These are phyloP conservation scores for Omphaloscelis lunosa DNA, from an alignment of 2,888 invertebrate species.

Conservation along the genomic window DNA sequence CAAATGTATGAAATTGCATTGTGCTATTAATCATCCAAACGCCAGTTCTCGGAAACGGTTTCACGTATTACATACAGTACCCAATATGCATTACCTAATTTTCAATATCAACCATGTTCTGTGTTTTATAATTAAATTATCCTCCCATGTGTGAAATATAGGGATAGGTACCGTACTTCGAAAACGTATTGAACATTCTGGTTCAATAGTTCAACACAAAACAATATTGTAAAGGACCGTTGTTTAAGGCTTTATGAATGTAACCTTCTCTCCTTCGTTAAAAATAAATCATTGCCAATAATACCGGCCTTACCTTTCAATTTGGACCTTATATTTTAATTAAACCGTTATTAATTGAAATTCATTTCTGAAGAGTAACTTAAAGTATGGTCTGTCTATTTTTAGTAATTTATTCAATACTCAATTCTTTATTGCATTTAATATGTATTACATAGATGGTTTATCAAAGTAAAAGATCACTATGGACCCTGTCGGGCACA, in stretches of 20 bases:
- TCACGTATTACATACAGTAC: too few relatives aligned
- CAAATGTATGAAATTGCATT: background rate
- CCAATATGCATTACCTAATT: background rate
- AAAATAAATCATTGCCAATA: conserved; percentile 49
- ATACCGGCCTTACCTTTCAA: conserved; percentile 32
- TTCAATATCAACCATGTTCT: background rate
- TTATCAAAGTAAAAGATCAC: too few relatives aligned
- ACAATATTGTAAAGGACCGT: conserved; percentile 19
- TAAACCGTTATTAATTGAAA: conserved; percentile 49
- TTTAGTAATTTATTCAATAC: conserved; percentile 41
- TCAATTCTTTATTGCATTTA: too few relatives aligned
- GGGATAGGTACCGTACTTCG: conserved; percentile 1
- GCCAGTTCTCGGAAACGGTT: background rate
- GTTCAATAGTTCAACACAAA: conserved; percentile 22
- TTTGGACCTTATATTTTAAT: conserved; percentile 52
- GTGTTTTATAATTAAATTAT: conserved; percentile 12
- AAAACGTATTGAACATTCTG: conserved; percentile 17
- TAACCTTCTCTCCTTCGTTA: conserved; percentile 10
- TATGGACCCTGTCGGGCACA: too few relatives aligned
- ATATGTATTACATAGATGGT: too few relatives aligned
- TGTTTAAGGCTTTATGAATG: background rate
- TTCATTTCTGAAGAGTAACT: conserved; percentile 28
- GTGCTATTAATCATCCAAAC: background rate
- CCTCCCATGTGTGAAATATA: conserved; percentile 12
- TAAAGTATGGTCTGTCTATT: conserved; percentile 15